Evolutionary conservation across 2,113 vertebrate species (phyloP), one percentile per base, ranked within the genome.

Genomic region (Hucho hucho): DNA sequence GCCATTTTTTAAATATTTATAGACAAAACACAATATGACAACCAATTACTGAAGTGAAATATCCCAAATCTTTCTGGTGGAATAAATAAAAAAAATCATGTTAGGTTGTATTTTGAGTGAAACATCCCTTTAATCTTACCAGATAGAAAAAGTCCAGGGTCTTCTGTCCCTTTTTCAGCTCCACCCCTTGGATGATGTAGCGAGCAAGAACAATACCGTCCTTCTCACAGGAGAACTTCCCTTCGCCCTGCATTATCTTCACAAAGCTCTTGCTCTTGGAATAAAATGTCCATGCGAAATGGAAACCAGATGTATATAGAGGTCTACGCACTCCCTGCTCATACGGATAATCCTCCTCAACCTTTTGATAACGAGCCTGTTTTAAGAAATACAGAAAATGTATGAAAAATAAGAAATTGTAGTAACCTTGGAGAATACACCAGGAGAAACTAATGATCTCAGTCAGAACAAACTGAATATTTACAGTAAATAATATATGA

Each of bases 201-300:
- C 82, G 75, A 29, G 80, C 92, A 1, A 1, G 59, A 37, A 93
- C 76, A 0, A 64, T 4, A 0, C 72, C 83, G 0, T 86, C 79
- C 24, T 6, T 58, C 37, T 78, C 63, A 56, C 93, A 93, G 66
- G 86, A 9, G 6, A 93, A 43, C 25, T 18, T 63, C 0, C 9
- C 29, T 2, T 12, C 61, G 20, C 67, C n/a, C 24, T 75, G 74
- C 79, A 68, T 83, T 49, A 94, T 73, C 81, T 83, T 90, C 81
- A 93, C 4, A 43, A 92, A 93, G 65, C 92, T 93, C 0, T 58
- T 87, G 76, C 91, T 93, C 81, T 89, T 89, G 70, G 93, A 93
- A 79, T 90, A 88, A 74, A 92, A 92, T 0, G 64, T 16, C 1
- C 14, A 9, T 1, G 83, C 24, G 0, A 1, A 1, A 22, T 46